Conservation (phyloP, 2,888 invertebrate species). For the Perdita meconis region DNA sequence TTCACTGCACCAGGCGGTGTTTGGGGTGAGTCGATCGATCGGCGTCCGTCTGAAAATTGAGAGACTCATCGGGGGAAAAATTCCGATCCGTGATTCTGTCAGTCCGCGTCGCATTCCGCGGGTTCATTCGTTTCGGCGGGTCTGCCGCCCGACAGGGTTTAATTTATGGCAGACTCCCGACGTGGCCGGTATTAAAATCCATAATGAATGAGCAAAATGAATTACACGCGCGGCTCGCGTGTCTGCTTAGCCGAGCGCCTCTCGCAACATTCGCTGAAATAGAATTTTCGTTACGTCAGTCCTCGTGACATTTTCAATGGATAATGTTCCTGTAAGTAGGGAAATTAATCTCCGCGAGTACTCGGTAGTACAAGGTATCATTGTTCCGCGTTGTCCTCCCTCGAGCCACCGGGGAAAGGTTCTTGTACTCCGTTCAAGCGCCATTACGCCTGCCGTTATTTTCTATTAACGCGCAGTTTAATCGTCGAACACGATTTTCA, state of each 20-base stretch:
- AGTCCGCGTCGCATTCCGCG: slow-evolving; percentile 35
- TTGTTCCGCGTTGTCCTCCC: not conserved
- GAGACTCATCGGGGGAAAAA: slow-evolving; percentile 30
- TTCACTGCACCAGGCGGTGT: not conserved
- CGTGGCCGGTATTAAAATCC: slow-evolving; percentile 67
- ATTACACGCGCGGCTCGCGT: slow-evolving; percentile 55
- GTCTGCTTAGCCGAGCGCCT: slow-evolving; percentile 27
- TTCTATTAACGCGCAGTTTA: not conserved
- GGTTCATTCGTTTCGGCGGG: slow-evolving; percentile 47
- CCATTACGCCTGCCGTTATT: not conserved
- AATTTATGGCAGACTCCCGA: slow-evolving; percentile 61
- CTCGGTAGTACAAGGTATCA: not conserved
- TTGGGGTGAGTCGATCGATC: slow-evolving; percentile 20
- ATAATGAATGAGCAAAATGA: slow-evolving; percentile 70
- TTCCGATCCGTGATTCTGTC: slow-evolving; percentile 52
- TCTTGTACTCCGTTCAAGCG: not conserved
- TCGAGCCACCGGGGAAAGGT: not conserved
- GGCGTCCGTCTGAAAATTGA: slow-evolving; percentile 26
- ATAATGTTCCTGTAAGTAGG: slow-evolving; percentile 11
- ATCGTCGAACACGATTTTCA: not conserved
- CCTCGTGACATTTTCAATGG: not conserved
- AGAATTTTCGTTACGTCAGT: slow-evolving; percentile 32
- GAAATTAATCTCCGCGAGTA: slow-evolving; percentile 28
- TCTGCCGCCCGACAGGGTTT: slow-evolving; percentile 50
- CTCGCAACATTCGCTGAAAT: slow-evolving; percentile 35